Evolutionary conservation across 1,140 invertebrate species (phyloP).

Genomic region (Geopemphigus sp.): DNA sequence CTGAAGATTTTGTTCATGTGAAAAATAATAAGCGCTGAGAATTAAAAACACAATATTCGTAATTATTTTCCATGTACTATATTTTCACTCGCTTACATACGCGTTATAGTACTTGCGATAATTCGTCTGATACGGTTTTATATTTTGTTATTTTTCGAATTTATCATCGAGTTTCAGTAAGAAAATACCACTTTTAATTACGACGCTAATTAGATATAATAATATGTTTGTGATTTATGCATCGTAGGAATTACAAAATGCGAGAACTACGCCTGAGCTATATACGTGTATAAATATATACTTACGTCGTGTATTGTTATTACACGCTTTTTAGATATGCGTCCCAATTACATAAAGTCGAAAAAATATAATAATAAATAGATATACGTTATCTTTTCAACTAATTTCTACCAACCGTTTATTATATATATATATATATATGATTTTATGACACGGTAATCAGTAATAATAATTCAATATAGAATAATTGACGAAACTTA

Average conservation of each 20-base stretch:
- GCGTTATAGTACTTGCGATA: background rate
- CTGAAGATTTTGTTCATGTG: background rate
- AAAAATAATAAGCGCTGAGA: background rate
- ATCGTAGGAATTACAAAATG: too few species aligned
- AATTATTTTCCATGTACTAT: background rate
- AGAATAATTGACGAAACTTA: background rate
- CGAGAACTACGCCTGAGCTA: too few species aligned
- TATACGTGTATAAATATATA: too few species aligned
- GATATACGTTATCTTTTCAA: slow-evolving; percentile 3
- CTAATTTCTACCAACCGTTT: background rate
- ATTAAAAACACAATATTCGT: background rate
- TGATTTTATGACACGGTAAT: background rate
- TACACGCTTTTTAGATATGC: background rate
- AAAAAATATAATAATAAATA: background rate
- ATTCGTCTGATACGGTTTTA: too few species aligned
- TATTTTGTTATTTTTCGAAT: background rate
- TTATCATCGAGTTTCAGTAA: background rate
- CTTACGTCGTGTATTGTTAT: too few species aligned
- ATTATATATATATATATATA: background rate
- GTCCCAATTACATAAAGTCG: background rate
- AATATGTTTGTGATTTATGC: background rate
- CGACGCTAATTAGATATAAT: background rate
- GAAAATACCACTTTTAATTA: background rate
- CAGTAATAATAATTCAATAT: background rate
- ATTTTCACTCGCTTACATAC: background rate